phyloP scores from a whole-genome alignment of 2,113 vertebrate species.

The Tachysurus fulvidraco region DNA sequence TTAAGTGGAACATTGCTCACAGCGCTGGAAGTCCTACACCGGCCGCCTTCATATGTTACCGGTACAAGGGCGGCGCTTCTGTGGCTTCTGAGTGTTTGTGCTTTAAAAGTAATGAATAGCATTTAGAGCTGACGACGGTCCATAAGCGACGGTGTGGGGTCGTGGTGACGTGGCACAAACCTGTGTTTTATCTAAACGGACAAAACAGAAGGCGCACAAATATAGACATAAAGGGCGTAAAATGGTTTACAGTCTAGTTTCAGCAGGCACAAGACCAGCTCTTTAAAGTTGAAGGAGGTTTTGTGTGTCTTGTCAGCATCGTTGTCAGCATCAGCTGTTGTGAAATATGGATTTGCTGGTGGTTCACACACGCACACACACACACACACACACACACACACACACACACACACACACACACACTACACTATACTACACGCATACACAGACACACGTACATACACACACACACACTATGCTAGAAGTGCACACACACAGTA shows the following conservation, averaged over 20 bases:
- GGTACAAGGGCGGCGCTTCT: neutral
- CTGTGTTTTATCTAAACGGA: neutral
- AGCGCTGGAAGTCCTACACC: neutral
- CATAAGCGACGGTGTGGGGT: too few species aligned
- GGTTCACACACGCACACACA: neutral
- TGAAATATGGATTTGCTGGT: neutral
- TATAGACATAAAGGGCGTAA: neutral
- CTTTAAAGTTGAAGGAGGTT: slow-evolving; percentile 6
- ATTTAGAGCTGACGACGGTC: neutral
- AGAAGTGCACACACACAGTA: too few species aligned
- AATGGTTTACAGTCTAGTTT: neutral
- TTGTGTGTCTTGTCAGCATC: slow-evolving; percentile 1
- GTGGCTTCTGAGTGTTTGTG: neutral
- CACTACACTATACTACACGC: too few species aligned
- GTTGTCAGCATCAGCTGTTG: neutral
- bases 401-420: neutral
- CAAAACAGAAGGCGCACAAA: neutral
- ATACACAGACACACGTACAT: too few species aligned
- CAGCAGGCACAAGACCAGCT: neutral
- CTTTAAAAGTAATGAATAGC: slow-evolving; percentile 19
- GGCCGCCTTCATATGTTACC: neutral
- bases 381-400: too few species aligned
- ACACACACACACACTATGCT: too few species aligned
- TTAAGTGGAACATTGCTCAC: slow-evolving; percentile 3
- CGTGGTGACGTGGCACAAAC: neutral